A percentile compares a stretch with the other conserved stretches of the same genome.
Evolutionary conservation across 2,888 invertebrate genomes (phyloP).

Genomic region (Nineta flava): DNA sequence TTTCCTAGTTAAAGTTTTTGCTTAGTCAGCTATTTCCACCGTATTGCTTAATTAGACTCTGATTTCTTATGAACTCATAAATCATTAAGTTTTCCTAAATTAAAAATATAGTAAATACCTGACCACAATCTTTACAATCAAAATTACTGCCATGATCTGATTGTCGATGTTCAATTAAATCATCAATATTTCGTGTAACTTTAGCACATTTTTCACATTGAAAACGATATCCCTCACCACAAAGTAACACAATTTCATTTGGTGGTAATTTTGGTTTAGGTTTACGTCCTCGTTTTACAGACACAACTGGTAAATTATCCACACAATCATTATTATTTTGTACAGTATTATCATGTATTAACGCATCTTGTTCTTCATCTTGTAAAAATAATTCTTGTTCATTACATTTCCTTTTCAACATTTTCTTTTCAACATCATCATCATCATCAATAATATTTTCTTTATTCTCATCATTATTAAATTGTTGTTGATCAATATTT

Average conservation of each 20-base stretch:
- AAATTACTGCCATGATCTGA: slow-evolving; percentile 26
- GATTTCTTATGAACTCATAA: no score
- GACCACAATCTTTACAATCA: slow-evolving; percentile 27
- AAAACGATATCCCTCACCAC: slow-evolving; percentile 22
- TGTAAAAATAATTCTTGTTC: neutral
- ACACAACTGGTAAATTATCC: neutral
- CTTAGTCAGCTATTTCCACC: no score
- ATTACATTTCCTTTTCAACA: neutral
- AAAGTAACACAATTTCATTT: slow-evolving; percentile 8
- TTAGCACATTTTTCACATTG: slow-evolving; percentile 27
- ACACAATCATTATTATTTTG: neutral
- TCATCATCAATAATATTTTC: no score
- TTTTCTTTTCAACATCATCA: neutral
- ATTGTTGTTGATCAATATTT: neutral
- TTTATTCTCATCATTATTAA: neutral
- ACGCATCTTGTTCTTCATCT: neutral
- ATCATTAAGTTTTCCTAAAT: no score
- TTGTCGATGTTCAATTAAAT: slow-evolving; percentile 24
- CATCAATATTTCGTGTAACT: slow-evolving; percentile 21
- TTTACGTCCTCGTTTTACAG: slow-evolving; percentile 23
- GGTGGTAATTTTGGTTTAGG: slow-evolving; percentile 16
- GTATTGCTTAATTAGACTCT: no score
- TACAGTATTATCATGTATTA: neutral
- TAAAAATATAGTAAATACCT: slow-evolving; percentile 21
- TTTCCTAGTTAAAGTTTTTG: no score